Percentiles rank a stretch among this genome's conserved stretches.
Evolutionary conservation across 1,140 invertebrate species (phyloP).

Genomic region (Drosophila ogumai): DNA sequence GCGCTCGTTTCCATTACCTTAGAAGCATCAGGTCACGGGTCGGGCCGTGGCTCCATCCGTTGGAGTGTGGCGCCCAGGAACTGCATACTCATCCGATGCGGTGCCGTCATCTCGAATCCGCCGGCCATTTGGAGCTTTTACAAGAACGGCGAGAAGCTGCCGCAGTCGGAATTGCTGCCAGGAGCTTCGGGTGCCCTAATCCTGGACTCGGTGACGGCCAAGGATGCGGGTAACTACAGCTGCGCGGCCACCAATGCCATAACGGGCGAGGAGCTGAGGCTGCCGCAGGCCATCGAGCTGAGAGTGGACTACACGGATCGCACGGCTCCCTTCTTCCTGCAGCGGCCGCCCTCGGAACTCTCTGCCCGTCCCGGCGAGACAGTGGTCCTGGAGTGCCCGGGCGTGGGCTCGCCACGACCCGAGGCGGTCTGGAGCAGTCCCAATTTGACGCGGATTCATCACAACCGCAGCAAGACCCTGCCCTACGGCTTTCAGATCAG

Average conservation of each 20-base stretch:
- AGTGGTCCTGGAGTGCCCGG: slow-evolving; percentile 88
- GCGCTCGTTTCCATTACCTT: slow-evolving; percentile 88
- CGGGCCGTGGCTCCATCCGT: slow-evolving; percentile 41
- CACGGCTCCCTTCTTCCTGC: slow-evolving; percentile 86
- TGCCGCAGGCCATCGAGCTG: slow-evolving; percentile 85
- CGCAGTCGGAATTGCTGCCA: slow-evolving; percentile 70
- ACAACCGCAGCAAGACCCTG: slow-evolving; percentile 80
- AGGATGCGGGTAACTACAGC: slow-evolving; percentile 87
- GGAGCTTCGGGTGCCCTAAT: slow-evolving; percentile 85
- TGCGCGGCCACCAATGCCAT: slow-evolving; percentile 87
- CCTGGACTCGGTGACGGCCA: slow-evolving; percentile 85
- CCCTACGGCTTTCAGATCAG: slow-evolving; percentile 88
- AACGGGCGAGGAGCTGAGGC: slow-evolving; percentile 85
- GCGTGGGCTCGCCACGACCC: slow-evolving; percentile 87
- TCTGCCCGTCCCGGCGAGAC: slow-evolving; percentile 86
- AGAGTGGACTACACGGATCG: slow-evolving; percentile 84
- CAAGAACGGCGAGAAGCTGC: slow-evolving; percentile 78
- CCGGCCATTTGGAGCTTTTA: slow-evolving; percentile 83
- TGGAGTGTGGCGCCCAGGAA: slow-evolving; percentile 83
- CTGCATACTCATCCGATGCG: slow-evolving; percentile 78
- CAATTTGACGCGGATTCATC: slow-evolving; percentile 84
- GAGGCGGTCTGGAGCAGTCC: slow-evolving; percentile 87
- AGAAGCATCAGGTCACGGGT: slow-evolving; percentile 11
- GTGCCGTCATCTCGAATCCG: slow-evolving; percentile 75
- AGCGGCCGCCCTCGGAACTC: slow-evolving; percentile 85